Percentiles rank a stretch among this genome's conserved stretches.
phyloP scores from a whole-genome alignment of 2,888 invertebrate species.

The Lycophotia porphyrea region DNA sequence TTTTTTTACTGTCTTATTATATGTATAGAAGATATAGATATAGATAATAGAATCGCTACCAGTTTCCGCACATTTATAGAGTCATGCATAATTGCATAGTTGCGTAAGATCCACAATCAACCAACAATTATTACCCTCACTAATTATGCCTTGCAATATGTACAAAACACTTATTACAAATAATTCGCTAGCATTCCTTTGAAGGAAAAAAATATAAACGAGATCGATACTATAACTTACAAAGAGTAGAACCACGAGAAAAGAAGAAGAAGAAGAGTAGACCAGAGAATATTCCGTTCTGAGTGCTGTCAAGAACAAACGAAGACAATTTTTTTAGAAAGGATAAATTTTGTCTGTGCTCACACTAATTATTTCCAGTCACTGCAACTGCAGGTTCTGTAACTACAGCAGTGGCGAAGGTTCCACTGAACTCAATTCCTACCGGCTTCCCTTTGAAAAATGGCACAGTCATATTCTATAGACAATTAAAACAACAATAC shows the following conservation, averaged over 20 bases:
- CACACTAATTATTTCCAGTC: background rate
- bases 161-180: constrained; percentile 30
- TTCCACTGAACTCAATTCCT: no score
- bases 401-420: background rate
- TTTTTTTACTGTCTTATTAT: no score
- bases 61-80: constrained; percentile 22
- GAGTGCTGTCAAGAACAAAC: background rate
- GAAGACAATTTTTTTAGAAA: background rate
- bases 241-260: no score
- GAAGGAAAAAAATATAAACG: background rate
- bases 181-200: background rate
- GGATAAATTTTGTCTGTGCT: no score
- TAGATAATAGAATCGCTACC: constrained; percentile 4
- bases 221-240: no score
- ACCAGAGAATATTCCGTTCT: background rate
- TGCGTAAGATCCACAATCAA: constrained; percentile 14
- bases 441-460: no score
- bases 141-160: constrained; percentile 21
- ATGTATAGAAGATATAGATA: no score
- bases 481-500: no score
- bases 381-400: background rate
- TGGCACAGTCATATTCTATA: no score
- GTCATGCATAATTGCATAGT: constrained; percentile 4
- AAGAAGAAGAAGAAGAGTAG: no score
- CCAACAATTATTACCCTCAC: constrained; percentile 8